phyloP scores from a whole-genome alignment of 2,888 invertebrate species.

The Nebria salina region DNA sequence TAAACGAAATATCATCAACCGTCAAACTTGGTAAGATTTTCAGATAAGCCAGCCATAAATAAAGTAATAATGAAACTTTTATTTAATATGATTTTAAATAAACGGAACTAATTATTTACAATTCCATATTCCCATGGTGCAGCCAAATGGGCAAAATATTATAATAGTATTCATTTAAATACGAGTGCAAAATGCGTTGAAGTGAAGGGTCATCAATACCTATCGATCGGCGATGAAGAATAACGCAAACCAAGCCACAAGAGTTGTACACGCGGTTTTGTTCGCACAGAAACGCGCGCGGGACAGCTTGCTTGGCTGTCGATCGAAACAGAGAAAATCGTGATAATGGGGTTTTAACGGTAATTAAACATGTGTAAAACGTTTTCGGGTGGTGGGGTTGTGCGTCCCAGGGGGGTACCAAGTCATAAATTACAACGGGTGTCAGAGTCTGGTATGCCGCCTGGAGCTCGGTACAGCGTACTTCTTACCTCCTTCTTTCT shows the following conservation, averaged over 20 bases:
- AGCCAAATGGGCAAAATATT: neutral
- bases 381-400: constrained; percentile 20
- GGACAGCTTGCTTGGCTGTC: constrained; percentile 9
- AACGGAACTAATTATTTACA: neutral
- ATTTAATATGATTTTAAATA: no score
- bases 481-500: neutral
- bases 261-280: neutral
- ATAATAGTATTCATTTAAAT: constrained; percentile 1
- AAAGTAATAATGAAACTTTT: no score
- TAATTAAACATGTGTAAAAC: constrained; percentile 44
- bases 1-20: neutral
- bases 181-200: neutral
- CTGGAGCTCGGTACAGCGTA: neutral
- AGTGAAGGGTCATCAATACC: constrained; percentile 1
- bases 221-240: constrained; percentile 1
- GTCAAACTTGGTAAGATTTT: neutral
- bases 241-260: neutral
- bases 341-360: constrained; percentile 46
- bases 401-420: constrained; percentile 36
- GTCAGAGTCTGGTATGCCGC: constrained; percentile 25
- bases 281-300: neutral
- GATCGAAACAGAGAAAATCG: constrained; percentile 40
- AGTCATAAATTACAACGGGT: constrained; percentile 36
- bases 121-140: neutral
- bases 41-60: no score